Percentiles rank a stretch among this genome's conserved stretches.
phyloP scores from a whole-genome alignment of 1,140 invertebrate species.

The Meloidogyne floridensis region DNA sequence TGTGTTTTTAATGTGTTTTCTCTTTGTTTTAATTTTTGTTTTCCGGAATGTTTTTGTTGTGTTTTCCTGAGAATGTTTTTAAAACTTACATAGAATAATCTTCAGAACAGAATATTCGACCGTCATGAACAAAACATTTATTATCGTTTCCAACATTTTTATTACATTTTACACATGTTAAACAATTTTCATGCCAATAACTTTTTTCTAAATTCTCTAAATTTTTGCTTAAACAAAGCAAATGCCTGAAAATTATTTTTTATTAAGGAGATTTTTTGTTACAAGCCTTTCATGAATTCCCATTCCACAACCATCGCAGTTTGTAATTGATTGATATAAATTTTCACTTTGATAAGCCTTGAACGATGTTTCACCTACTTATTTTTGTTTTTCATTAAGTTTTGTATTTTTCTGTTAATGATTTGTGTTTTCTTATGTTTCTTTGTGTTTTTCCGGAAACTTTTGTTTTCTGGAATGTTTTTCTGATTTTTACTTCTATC shows the following conservation, averaged over 20 bases:
- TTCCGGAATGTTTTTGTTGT: background rate
- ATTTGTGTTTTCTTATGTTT: too few relatives aligned
- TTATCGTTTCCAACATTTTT: background rate
- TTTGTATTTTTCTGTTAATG: too few relatives aligned
- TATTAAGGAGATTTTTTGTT: background rate
- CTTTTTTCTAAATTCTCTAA: background rate
- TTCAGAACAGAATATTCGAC: conserved; percentile 25
- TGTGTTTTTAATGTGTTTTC: background rate
- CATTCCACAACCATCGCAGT: conserved; percentile 11
- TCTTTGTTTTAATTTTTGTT: background rate
- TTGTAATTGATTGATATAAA: too few relatives aligned
- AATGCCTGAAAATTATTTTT: background rate
- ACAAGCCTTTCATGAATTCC: conserved; percentile 1
- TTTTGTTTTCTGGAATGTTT: background rate
- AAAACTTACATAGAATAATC: conserved; percentile 23
- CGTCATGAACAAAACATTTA: conserved; percentile 29
- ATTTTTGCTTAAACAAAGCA: background rate
- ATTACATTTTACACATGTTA: conserved; percentile 21
- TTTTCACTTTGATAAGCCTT: background rate
- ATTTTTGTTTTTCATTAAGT: too few relatives aligned
- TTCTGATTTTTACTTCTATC: too few relatives aligned
- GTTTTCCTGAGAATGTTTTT: background rate
- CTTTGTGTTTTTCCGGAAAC: too few relatives aligned
- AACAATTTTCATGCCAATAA: conserved; percentile 31
- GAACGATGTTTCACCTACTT: background rate